phyloP scores from a whole-genome alignment of 1,140 invertebrate species.

The Danaus melanippus region DNA sequence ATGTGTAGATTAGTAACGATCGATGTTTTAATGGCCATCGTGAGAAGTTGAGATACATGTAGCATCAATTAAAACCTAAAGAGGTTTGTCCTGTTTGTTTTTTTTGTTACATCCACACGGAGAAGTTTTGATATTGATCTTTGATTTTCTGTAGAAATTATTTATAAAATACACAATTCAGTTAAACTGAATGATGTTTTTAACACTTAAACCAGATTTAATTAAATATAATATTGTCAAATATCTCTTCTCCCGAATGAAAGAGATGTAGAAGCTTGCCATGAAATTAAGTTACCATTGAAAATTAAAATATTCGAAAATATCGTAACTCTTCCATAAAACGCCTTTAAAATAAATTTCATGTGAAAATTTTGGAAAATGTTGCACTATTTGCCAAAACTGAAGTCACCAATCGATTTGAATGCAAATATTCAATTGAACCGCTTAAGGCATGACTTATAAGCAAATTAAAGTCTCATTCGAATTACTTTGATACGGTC shows the following conservation, averaged over 20 bases:
- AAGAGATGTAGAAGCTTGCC: too few species aligned
- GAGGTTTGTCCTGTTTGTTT: constrained; percentile 4
- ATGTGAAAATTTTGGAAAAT: constrained; percentile 6
- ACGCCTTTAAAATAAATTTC: constrained; percentile 1
- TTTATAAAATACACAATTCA: constrained; percentile 6
- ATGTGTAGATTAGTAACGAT: constrained; percentile 6
- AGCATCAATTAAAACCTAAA: constrained; percentile 1
- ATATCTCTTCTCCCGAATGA: too few species aligned
- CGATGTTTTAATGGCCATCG: constrained; percentile 9
- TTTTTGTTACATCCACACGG: background rate
- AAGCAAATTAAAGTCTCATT: constrained; percentile 9
- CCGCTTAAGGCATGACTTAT: constrained; percentile 16
- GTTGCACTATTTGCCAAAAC: constrained; percentile 20
- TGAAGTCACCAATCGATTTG: constrained; percentile 15
- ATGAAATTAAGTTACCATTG: background rate
- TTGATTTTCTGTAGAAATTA: background rate
- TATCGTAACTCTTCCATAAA: background rate
- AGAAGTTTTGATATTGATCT: too few species aligned
- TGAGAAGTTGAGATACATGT: background rate
- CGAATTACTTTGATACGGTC: constrained; percentile 8
- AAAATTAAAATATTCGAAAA: background rate
- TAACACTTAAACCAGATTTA: background rate
- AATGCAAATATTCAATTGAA: constrained; percentile 24
- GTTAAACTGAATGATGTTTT: constrained; percentile 7
- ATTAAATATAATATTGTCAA: too few species aligned